Evolutionary conservation across 1,140 invertebrate species (phyloP).

Genomic region (Brachionus rubens): DNA sequence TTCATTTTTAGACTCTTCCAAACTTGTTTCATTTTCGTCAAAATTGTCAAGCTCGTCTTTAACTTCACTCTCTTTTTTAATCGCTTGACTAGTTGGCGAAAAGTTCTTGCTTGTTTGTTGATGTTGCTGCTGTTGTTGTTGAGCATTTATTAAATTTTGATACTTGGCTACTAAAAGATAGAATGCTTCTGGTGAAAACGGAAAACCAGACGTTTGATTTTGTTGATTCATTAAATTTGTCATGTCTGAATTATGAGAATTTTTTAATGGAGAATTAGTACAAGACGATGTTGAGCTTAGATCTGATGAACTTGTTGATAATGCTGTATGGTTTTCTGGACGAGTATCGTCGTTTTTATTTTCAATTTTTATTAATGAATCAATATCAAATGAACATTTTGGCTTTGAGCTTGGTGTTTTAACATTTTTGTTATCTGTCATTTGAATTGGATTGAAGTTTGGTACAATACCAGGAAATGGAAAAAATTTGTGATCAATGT

Average conservation of each 20-base stretch:
- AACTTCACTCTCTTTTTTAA: not conserved
- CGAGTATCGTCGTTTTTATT: constrained; percentile 14
- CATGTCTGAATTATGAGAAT: not conserved
- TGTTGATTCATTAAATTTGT: not conserved
- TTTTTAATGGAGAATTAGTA: constrained; percentile 32
- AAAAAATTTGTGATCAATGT: constrained; percentile 12
- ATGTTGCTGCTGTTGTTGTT: not conserved
- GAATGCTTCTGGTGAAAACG: constrained; percentile 22
- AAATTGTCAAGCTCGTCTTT: not conserved
- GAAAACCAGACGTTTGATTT: not conserved
- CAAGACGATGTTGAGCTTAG: constrained; percentile 28
- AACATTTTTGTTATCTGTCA: not conserved
- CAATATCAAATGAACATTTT: constrained; percentile 40
- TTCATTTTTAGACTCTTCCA: not conserved
- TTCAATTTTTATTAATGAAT: constrained; percentile 39
- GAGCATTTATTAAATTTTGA: constrained; percentile 31
- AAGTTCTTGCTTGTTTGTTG: not conserved
- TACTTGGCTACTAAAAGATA: constrained; percentile 39
- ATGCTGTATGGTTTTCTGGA: constrained; percentile 1
- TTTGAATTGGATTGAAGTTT: not conserved
- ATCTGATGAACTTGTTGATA: constrained; percentile 27
- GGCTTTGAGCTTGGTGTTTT: not conserved
- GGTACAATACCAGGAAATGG: constrained; percentile 1
- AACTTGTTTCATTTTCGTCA: not conserved
- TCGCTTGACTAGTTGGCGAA: constrained; percentile 25